Conservation (phyloP, 2,113 vertebrate species). For the Nymphicus hollandicus region DNA sequence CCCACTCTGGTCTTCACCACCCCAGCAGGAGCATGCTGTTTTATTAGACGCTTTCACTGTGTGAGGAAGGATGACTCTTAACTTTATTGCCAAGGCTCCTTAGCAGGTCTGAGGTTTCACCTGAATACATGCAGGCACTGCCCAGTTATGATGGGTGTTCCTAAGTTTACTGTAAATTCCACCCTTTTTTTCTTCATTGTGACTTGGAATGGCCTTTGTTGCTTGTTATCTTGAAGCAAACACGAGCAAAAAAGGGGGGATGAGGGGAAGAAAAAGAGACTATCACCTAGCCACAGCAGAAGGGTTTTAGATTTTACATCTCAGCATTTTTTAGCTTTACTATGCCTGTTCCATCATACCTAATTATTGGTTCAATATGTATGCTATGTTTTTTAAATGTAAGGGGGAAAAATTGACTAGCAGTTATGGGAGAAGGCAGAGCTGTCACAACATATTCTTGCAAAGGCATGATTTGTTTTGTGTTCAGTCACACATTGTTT, state of each 20-base stretch:
- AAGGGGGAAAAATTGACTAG: neutral
- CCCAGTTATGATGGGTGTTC: neutral
- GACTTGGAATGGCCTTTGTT: neutral
- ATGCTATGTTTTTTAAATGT: slow-evolving; percentile 30
- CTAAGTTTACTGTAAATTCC: neutral
- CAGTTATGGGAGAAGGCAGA: slow-evolving; percentile 61
- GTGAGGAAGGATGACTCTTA: neutral
- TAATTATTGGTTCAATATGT: slow-evolving; percentile 50
- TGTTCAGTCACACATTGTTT: slow-evolving; percentile 65
- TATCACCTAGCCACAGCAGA: neutral
- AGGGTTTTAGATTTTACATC: neutral
- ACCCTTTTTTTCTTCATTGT: neutral
- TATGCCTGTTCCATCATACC: neutral
- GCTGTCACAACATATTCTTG: slow-evolving; percentile 63
- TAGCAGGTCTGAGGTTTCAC: neutral
- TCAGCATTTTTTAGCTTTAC: slow-evolving; percentile 28
- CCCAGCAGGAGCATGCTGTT: neutral
- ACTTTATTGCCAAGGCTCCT: neutral
- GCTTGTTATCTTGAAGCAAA: neutral
- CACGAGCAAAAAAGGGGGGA: rapidly evolving
- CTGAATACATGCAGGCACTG: neutral
- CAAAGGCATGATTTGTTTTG: slow-evolving; percentile 61
- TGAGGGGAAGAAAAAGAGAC: neutral
- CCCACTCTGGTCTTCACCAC: neutral
- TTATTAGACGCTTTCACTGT: rapidly evolving